Evolutionary conservation across 2,797 vertebrate genomes (phyloP).

Genomic region (Danio choprae): DNA sequence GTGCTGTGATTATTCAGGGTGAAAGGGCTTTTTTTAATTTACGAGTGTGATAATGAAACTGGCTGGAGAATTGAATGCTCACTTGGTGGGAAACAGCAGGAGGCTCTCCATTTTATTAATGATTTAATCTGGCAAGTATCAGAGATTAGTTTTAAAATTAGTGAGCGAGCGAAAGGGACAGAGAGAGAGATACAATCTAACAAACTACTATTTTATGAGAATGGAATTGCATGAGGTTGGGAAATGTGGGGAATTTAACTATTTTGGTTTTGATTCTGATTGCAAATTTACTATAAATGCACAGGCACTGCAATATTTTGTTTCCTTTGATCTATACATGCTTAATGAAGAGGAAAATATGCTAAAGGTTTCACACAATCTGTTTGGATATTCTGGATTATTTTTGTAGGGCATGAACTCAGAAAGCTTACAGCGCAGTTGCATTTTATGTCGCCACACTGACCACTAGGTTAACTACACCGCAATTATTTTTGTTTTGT

Average conservation of each 20-base stretch:
- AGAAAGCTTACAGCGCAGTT: too few relatives aligned
- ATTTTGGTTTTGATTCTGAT: background rate
- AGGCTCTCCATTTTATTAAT: slow-evolving; percentile 41
- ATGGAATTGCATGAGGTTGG: background rate
- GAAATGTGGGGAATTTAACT: background rate
- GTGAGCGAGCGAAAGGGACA: background rate
- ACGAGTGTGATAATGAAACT: slow-evolving; percentile 19
- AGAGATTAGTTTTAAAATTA: slow-evolving; percentile 3
- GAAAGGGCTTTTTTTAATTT: slow-evolving; percentile 23
- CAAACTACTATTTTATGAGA: background rate
- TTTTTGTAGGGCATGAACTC: too few relatives aligned
- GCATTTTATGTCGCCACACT: too few relatives aligned
- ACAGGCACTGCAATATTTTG: too few relatives aligned
- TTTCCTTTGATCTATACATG: too few relatives aligned
- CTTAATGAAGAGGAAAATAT: too few relatives aligned
- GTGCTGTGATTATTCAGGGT: background rate
- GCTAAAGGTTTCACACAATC: too few relatives aligned
- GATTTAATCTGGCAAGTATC: slow-evolving; percentile 16
- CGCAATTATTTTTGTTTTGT: too few relatives aligned
- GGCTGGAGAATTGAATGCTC: slow-evolving; percentile 19
- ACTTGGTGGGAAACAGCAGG: background rate
- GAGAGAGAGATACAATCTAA: slow-evolving; percentile 3
- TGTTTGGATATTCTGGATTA: too few relatives aligned
- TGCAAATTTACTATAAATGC: background rate
- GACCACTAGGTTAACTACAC: too few relatives aligned